Evolutionary conservation across 1,140 invertebrate genomes (phyloP), one percentile per base, ranked within the genome.

Genomic region (Meloidogyne floridensis): DNA sequence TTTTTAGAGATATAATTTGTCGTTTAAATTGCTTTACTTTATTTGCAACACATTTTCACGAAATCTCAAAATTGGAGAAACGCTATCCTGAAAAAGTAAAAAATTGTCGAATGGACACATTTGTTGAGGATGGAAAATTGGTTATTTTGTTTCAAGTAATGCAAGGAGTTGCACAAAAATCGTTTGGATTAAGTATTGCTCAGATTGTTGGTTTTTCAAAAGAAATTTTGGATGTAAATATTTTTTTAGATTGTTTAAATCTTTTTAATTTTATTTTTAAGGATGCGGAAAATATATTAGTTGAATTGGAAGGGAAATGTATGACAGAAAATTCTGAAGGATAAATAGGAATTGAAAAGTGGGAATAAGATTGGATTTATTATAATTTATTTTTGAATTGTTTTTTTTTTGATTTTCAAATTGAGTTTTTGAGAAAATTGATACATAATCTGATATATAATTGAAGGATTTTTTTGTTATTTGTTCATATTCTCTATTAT

Each of bases 41-140:
- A 9, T 98, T 98, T 92, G 96, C 97, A 0, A 99, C 97, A 0
- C 97, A 99, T 92, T 99, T 97, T 89, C 96, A 98, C 90, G 96
- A 99, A 91, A 93, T 99, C 78, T 91, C 92, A 69, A 15, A 56
- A 15, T 73, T 86, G 32, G 77, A 86, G 47, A 10, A 80, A 65
- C 59, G 42, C 18, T 81, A 86, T 73, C 83, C 84, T 3, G n/a
- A 54, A 6, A 42, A 77, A 42, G 85, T 86, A 18, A 59, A 83
- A 32, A 87, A 85, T 72, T 71, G 65, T 13, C 86, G 85, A 65
- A 86, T 83, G 32, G 85, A 87, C 32, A 83, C 81, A 18, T 32
- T 75, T 75, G 72, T 80, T 11, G 77, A 80, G n/a, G 43, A 86
- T 65, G 84, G 81, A 43, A 54, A 54, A 10, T 47, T 87, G 2